Base-by-base conservation (phyloP, 2,797 vertebrate species). In the Malurus splendens region DNA sequence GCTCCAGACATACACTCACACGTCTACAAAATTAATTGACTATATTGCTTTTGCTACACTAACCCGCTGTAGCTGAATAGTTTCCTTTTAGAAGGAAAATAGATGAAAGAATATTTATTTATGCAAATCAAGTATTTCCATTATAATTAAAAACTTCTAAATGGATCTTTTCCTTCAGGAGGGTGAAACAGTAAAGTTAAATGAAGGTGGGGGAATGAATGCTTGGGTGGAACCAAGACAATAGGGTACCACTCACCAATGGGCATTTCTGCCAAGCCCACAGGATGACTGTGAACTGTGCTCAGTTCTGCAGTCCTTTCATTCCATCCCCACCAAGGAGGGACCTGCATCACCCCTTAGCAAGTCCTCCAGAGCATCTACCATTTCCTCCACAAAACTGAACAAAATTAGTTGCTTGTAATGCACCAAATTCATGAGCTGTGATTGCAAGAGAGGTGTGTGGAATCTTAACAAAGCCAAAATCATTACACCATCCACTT, bases 101-200 rank as follows among this genome's bases (percentile, higher is more conserved):
- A 87, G 68, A 91, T 62, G 25, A 28, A 93, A 68, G 9, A 64
- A 32, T 70, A 70, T 85, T 73, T 68, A 59, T 80, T 81, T 78
- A 81, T 78, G 48, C 1, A 86, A 92, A 82, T 57, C 14, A 45
- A 84, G n/a, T 89, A 64, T 48, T 45, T 36, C 36, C 77, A 89
- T 74, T 89, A 20, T 27, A 84, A 89, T 30, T 44, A 55, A 90
- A 95, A 93, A n/a, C 61, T 86, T 94, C 27, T 61, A 64, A 92
- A 75, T 38, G 15, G 66, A 74, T n/a, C 5, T 86, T 85, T 73
- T 78, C 62, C 44, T 25, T 44, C 36, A 36, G 27, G 22, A 19
- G 3, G 14, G 56, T 71, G 56, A 76, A 94, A 75, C 22, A 86
- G 24, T 18, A 70, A 20, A 18, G 13, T 27, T 68, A 67, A 67